Conservation (phyloP, 2,113 vertebrate genomes). For the Podarcis muralis region DNA sequence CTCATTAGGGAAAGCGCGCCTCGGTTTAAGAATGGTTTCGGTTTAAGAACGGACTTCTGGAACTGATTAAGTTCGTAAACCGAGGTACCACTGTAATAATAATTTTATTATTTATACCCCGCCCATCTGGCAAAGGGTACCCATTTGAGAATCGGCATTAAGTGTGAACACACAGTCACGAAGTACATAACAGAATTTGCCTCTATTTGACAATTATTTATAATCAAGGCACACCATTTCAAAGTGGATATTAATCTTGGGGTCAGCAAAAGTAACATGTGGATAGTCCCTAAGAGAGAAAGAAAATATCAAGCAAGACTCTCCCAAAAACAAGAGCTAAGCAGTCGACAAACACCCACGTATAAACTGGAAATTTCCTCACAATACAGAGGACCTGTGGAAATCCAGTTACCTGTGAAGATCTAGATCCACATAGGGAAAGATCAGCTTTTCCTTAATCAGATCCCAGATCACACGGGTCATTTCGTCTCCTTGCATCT, state of each 20-base stretch:
- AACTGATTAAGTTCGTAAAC: too few species aligned
- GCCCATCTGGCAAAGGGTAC: not conserved
- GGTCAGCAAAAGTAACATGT: not conserved
- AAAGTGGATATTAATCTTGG: not conserved
- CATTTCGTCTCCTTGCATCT: slow-evolving; percentile 99
- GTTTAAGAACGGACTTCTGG: too few species aligned
- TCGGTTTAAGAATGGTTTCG: too few species aligned
- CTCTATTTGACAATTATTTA: not conserved
- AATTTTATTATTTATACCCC: too few species aligned
- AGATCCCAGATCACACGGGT: slow-evolving; percentile 97
- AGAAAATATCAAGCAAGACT: not conserved
- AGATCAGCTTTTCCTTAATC: slow-evolving; percentile 97
- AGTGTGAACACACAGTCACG: not conserved
- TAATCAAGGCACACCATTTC: not conserved
- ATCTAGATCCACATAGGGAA: slow-evolving; percentile 93
- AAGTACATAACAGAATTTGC: not conserved
- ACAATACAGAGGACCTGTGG: not conserved
- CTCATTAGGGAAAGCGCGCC: too few species aligned
- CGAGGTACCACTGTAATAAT: too few species aligned
- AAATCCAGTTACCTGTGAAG: slow-evolving; percentile 87
- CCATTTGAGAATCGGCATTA: not conserved
- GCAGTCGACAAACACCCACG: not conserved
- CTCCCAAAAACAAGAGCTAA: not conserved
- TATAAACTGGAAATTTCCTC: not conserved
- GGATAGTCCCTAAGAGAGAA: not conserved